Evolutionary conservation across 1,140 invertebrate genomes (phyloP).

Genomic region (Drosophila subpulchrella): DNA sequence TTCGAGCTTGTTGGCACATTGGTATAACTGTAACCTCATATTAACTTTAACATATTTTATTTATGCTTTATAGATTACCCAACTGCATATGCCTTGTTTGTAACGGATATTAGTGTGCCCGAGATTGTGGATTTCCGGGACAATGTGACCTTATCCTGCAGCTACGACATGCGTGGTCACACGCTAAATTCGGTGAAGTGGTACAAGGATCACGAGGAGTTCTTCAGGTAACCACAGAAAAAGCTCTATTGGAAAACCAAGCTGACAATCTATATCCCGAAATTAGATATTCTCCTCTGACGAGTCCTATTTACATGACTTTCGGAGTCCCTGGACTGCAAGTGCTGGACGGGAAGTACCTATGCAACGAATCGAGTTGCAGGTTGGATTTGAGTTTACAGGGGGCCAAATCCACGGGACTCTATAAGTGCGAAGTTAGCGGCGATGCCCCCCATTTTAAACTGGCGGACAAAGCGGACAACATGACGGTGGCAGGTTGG

Average conservation of each 20-base stretch:
- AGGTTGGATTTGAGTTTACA: conserved; percentile 85
- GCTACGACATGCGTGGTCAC: conserved; percentile 87
- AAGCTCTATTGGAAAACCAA: not conserved
- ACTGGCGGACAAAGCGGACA: conserved; percentile 86
- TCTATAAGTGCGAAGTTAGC: conserved; percentile 88
- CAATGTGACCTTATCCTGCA: conserved; percentile 86
- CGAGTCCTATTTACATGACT: conserved; percentile 78
- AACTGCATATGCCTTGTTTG: conserved; percentile 60
- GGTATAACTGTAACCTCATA: too few relatives aligned
- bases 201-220: conserved; percentile 91
- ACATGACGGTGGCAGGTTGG: conserved; percentile 88
- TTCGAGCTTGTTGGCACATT: too few relatives aligned
- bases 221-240: conserved; percentile 86
- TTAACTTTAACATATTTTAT: not conserved
- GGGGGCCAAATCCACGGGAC: conserved; percentile 85
- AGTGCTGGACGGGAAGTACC: conserved; percentile 90
- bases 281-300: conserved; percentile 72
- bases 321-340: conserved; percentile 87
- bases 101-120: conserved; percentile 84
- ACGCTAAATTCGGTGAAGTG: conserved; percentile 91
- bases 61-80: conserved; percentile 52
- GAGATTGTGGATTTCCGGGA: conserved; percentile 86
- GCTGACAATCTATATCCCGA: not conserved
- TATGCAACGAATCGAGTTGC: conserved; percentile 86
- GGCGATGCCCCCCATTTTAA: conserved; percentile 88